Conservation (phyloP, 1,140 invertebrate species). For the Argopecten irradians region DNA sequence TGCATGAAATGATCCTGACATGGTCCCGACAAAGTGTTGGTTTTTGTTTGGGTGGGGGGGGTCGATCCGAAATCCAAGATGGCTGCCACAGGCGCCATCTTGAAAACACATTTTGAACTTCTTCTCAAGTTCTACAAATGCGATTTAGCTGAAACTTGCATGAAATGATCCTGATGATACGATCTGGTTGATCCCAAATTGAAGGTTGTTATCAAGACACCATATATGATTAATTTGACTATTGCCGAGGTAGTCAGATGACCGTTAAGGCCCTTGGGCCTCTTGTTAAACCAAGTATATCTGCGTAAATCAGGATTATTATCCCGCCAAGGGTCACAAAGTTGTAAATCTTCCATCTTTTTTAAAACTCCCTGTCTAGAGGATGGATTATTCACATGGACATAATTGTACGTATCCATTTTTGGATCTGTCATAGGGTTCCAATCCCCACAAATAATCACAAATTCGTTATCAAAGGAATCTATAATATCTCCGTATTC, state of each 20-base stretch:
- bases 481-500: background rate
- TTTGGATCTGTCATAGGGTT: background rate
- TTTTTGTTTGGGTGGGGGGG: no score
- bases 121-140: no score
- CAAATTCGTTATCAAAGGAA: background rate
- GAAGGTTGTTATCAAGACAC: no score
- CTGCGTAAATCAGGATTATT: background rate
- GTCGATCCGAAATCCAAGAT: no score
- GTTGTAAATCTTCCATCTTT: background rate
- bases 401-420: background rate
- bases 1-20: no score
- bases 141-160: background rate
- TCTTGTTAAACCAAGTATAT: background rate
- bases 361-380: background rate
- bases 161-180: no score
- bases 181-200: no score
- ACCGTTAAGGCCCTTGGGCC: background rate
- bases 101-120: no score
- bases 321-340: background rate
- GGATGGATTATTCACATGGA: background rate
- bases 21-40: no score
- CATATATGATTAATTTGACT: constrained; percentile 32
- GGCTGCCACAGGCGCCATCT: no score
- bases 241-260: background rate
- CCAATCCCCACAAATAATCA: background rate